Base-by-base conservation (phyloP, 2,113 vertebrate genomes). In the Sorex fumeus region DNA sequence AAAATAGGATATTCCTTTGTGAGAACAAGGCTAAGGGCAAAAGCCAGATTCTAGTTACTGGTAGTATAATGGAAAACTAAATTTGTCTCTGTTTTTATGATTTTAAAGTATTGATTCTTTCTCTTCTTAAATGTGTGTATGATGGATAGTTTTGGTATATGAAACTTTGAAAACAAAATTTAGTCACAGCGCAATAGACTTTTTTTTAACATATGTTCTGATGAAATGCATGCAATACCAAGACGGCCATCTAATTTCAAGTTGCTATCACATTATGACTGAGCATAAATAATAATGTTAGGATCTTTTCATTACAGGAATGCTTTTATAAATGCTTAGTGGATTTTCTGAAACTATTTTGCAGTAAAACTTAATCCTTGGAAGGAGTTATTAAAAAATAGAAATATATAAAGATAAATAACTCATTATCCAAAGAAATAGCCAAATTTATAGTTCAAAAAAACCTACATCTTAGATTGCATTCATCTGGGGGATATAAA, bases 61-160 rank as follows among this genome's bases (percentile, higher is more conserved):
- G 86, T 79, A 96, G 89, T 87, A 95, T 96, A 57, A 88, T 95
- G 36, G 84, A 86, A 97, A 94, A 90, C 83, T 85, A 93, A 91
- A 75, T 95, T 40, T 91, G 97, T 96, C 88, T 96, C 91, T 91
- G 78, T 88, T 91, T 92, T 90, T 95, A 93, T 94, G 91, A 95
- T 96, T 97, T 95, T 93, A 80, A 96, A 81, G 69, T 95, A 95
- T 97, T 96, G 93, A 94, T 93, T 95, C 95, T 95, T 71, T 96
- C 91, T 95, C 34, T 94, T 96, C 93, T 45, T 81, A 93, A 95
- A 96, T 91, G 77, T 96, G 79, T 95, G 50, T 96, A 67, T 27
- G 82, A 93, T 85, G 74, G 82, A 96, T 84, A 95, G 93, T 94
- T 92, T 96, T 96, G 78, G 78, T 93, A 16, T 74, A 82, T 1